phyloP scores from a whole-genome alignment of 2,113 vertebrate species.

The Elaphurus davidianus region DNA sequence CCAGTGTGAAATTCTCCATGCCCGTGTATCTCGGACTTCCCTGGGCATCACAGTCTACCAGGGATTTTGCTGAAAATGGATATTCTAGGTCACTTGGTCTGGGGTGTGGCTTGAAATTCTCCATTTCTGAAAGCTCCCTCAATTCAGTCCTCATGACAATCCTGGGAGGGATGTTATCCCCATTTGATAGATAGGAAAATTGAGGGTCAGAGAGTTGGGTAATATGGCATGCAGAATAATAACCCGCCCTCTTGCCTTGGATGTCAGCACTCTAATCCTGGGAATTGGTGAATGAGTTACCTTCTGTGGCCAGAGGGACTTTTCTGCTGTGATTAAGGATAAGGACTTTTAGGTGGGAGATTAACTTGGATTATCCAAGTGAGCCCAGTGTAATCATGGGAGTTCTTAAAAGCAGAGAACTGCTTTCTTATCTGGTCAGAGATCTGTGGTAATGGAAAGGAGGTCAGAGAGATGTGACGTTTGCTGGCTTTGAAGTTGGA shows the following conservation, averaged over 20 bases:
- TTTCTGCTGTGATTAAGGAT: neutral
- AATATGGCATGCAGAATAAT: neutral
- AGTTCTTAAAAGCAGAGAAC: neutral
- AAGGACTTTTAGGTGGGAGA: neutral
- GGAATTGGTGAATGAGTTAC: neutral
- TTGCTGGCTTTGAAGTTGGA: neutral
- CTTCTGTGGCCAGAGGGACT: neutral
- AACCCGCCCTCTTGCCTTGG: neutral
- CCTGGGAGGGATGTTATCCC: neutral
- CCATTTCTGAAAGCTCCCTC: neutral
- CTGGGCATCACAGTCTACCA: neutral
- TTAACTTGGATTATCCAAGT: neutral
- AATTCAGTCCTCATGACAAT: neutral
- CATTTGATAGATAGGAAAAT: neutral
- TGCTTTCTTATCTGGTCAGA: neutral
- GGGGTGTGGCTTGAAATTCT: neutral
- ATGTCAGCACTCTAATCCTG: neutral
- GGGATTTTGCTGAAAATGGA: neutral
- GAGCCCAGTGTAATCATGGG: neutral
- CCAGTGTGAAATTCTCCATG: neutral
- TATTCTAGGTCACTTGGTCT: neutral
- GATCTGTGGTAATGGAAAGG: neutral
- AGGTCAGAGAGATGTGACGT: neutral
- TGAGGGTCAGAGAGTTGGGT: neutral
- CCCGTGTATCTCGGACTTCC: neutral